Conservation (phyloP, 2,888 invertebrate genomes). For the Lycaena phlaeas region DNA sequence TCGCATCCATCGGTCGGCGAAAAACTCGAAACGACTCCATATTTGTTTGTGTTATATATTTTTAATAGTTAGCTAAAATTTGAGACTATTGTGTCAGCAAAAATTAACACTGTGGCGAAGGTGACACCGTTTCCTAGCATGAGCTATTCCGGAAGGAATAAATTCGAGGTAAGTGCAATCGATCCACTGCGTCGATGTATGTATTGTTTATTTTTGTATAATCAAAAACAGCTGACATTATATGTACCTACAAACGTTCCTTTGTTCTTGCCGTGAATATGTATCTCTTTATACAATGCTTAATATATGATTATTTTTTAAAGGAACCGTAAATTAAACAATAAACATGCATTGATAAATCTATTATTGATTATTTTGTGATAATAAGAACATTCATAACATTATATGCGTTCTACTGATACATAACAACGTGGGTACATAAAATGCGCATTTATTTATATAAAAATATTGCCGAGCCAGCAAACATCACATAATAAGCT, state of each 20-base stretch:
- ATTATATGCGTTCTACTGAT: no score
- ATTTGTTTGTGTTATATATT: conserved; percentile 16
- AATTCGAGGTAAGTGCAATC: conserved; percentile 72
- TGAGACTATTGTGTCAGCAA: conserved; percentile 20
- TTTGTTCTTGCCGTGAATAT: conserved; percentile 35
- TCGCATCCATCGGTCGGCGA: conserved; percentile 17
- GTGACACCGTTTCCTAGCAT: conserved; percentile 68
- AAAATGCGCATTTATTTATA: neutral
- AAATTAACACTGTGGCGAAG: conserved; percentile 63
- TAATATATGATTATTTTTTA: neutral
- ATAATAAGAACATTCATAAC: no score
- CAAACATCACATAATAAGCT: neutral
- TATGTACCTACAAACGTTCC: conserved; percentile 31
- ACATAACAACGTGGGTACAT: neutral
- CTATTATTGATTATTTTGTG: no score
- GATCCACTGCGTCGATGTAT: conserved; percentile 27
- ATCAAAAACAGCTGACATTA: conserved; percentile 75
- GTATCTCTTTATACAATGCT: no score
- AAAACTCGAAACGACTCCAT: conserved; percentile 19
- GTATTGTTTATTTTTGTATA: conserved; percentile 64
- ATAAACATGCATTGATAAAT: no score
- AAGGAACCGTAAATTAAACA: neutral
- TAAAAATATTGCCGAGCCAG: neutral
- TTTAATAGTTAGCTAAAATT: conserved; percentile 8
- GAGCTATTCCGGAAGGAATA: conserved; percentile 77